phyloP scores from a whole-genome alignment of 2,888 invertebrate genomes.

The Drosophila anomelani region DNA sequence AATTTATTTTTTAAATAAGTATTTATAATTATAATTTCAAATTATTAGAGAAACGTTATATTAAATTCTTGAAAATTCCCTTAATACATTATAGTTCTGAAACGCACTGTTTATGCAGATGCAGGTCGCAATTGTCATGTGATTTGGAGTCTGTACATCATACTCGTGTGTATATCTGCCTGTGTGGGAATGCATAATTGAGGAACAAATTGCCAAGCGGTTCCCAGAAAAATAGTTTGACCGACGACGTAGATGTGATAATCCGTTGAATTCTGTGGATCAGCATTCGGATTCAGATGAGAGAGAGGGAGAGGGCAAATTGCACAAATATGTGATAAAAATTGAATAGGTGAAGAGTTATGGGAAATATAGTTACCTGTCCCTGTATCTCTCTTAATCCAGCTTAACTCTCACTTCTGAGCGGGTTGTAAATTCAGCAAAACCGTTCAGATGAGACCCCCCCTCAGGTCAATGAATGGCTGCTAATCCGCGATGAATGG shows the following conservation, averaged over 20 bases:
- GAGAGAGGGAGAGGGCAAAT: background rate
- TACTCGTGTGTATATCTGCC: slow-evolving; percentile 18
- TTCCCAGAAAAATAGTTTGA: slow-evolving; percentile 33
- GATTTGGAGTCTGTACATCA: slow-evolving; percentile 27
- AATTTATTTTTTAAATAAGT: too few species aligned
- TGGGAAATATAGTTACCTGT: background rate
- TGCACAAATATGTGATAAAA: background rate
- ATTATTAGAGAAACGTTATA: too few species aligned
- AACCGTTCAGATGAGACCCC: slow-evolving; percentile 5
- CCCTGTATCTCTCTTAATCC: background rate
- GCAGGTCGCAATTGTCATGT: slow-evolving; percentile 30
- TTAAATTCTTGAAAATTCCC: too few species aligned
- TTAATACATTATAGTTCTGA: background rate
- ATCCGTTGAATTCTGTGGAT: slow-evolving; percentile 12
- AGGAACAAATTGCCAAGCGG: slow-evolving; percentile 32
- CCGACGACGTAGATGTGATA: slow-evolving; percentile 14
- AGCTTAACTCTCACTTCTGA: slow-evolving; percentile 27
- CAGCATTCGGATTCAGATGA: background rate
- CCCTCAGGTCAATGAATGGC: slow-evolving; percentile 11
- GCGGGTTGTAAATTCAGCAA: slow-evolving; percentile 15
- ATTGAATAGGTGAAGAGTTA: background rate
- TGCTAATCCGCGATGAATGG: slow-evolving; percentile 27
- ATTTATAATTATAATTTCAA: too few species aligned
- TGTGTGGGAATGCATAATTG: slow-evolving; percentile 35
- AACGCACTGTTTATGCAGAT: slow-evolving; percentile 28